A percentile compares a stretch with the other conserved stretches of the same genome.
phyloP scores from a whole-genome alignment of 2,797 vertebrate species.

The Pseudochirops corinnae region DNA sequence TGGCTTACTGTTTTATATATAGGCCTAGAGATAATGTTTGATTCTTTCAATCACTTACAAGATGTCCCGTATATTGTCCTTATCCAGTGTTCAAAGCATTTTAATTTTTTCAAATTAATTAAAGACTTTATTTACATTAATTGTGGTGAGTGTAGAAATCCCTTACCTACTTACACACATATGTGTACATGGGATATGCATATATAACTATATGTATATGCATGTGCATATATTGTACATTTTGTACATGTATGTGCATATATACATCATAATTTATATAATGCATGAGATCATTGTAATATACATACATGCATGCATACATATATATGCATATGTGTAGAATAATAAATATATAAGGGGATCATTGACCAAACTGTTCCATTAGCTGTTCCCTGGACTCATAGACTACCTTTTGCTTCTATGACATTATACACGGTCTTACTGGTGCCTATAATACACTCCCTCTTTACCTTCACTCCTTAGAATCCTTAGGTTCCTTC shows the following conservation, averaged over 20 bases:
- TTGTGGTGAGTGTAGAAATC: not conserved
- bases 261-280: not conserved
- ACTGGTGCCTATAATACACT: too few species aligned
- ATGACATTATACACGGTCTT: not conserved
- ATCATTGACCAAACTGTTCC: not conserved
- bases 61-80: not conserved
- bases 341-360: not conserved
- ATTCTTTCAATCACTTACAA: not conserved
- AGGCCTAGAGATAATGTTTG: not conserved
- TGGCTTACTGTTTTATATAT: not conserved
- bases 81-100: not conserved
- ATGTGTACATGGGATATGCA: not conserved
- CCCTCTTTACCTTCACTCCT: not conserved
- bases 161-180: not conserved
- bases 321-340: too few species aligned
- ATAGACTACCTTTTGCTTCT: too few species aligned
- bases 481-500: not conserved
- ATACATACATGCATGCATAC: not conserved
- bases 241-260: not conserved
- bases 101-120: not conserved
- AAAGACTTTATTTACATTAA: not conserved
- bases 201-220: not conserved
- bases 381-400: not conserved
- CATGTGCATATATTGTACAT: not conserved
- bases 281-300: not conserved